Evolutionary conservation across 2,888 invertebrate species (phyloP).

Genomic region (Cylindroiulus punctatus): DNA sequence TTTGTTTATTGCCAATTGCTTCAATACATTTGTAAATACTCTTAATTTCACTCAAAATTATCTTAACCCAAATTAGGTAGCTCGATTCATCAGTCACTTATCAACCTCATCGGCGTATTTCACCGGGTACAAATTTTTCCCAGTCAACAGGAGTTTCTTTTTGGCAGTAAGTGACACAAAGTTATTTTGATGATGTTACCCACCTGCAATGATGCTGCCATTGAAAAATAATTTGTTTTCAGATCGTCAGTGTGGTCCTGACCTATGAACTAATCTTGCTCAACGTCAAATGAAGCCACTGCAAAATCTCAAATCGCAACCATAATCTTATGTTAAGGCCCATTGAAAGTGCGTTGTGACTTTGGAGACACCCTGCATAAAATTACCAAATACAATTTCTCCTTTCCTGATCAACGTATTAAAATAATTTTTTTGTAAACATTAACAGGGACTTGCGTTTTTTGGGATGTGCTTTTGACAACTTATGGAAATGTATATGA

Average conservation of each 20-base stretch:
- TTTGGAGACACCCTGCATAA: no score
- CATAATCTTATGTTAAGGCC: no score
- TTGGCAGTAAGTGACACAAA: slow-evolving; percentile 44
- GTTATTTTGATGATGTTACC: no score
- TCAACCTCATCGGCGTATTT: slow-evolving; percentile 23
- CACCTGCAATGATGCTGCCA: no score
- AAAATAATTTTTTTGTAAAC: no score
- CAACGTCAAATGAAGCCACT: slow-evolving; percentile 28
- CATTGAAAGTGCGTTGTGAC: no score
- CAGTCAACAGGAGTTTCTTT: slow-evolving; percentile 50
- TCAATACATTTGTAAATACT: background rate
- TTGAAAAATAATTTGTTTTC: background rate
- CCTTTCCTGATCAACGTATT: no score
- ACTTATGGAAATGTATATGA: no score
- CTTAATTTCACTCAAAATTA: background rate
- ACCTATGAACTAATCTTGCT: slow-evolving; percentile 51
- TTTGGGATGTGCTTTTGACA: no score
- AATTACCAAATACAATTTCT: no score
- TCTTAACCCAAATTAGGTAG: background rate
- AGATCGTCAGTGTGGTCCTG: slow-evolving; percentile 50
- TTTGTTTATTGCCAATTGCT: background rate
- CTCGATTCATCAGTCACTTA: slow-evolving; percentile 33
- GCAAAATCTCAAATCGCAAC: no score
- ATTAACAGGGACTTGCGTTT: no score
- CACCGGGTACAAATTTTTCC: slow-evolving; percentile 52